Percentiles rank a stretch among this genome's conserved stretches.
Evolutionary conservation across 1,140 invertebrate genomes (phyloP).

Genomic region (Trichomalopsis sarcophagae): DNA sequence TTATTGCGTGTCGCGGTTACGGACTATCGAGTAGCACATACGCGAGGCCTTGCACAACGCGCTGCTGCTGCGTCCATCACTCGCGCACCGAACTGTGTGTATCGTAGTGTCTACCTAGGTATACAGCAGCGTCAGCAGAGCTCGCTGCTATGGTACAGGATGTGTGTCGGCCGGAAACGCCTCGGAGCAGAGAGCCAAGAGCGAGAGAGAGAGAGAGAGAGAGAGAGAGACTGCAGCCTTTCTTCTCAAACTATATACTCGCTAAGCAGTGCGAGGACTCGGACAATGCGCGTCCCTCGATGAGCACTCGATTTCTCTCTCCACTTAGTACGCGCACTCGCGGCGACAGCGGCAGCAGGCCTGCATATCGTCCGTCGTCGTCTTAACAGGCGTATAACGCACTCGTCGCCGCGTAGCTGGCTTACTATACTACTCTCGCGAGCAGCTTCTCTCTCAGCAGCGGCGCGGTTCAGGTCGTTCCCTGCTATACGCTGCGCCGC

Average conservation of each 20-base stretch:
- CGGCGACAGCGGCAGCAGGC: background rate
- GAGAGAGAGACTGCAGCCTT: background rate
- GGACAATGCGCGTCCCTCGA: no score
- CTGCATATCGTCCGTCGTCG: background rate
- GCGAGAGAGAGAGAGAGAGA: no score
- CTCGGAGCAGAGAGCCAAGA: background rate
- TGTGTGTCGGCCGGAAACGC: conserved; percentile 2
- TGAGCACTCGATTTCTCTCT: background rate
- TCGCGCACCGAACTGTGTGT: background rate
- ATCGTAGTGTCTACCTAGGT: background rate
- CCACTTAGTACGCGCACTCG: background rate
- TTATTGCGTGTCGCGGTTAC: background rate
- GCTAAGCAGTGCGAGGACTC: no score
- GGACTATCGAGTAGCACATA: background rate
- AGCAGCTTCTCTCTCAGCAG: conserved; percentile 2
- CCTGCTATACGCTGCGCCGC: background rate
- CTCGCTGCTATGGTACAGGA: background rate
- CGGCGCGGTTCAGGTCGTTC: background rate
- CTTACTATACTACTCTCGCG: background rate
- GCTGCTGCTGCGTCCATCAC: background rate
- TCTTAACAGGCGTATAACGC: background rate
- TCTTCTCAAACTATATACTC: no score
- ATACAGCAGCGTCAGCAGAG: background rate
- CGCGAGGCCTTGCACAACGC: background rate
- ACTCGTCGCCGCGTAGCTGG: background rate